phyloP scores from a whole-genome alignment of 2,113 vertebrate species.

The Accipiter virgatus region DNA sequence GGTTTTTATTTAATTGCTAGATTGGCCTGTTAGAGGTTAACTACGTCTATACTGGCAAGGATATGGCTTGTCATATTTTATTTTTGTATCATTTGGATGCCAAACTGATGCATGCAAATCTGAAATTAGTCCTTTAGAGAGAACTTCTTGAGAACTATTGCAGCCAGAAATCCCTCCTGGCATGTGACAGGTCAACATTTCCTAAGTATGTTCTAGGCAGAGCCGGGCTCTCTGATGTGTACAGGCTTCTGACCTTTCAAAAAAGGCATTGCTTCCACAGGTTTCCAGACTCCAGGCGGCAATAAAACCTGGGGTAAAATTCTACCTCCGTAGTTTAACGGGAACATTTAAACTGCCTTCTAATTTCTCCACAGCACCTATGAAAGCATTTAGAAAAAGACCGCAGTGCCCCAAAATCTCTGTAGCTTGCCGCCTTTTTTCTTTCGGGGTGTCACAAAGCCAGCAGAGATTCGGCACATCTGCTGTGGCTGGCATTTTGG shows the following conservation, averaged over 20 bases:
- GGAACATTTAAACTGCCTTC: not conserved
- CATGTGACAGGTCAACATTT: conserved; percentile 1
- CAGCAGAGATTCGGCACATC: not conserved
- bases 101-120: not conserved
- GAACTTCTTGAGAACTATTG: not conserved
- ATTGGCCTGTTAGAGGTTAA: not conserved
- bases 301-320: conserved; percentile 18
- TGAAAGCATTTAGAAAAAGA: not conserved
- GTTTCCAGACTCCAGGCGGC: conserved; percentile 14
- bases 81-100: not conserved
- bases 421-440: rapidly evolving
- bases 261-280: not conserved
- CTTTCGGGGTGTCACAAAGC: not conserved
- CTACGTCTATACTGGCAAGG: not conserved
- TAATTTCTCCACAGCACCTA: not conserved
- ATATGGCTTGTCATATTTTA: not conserved
- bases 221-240: not conserved
- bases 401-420: not conserved
- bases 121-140: not conserved
- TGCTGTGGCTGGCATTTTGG: not conserved
- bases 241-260: not conserved
- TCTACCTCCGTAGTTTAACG: not conserved
- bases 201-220: conserved; percentile 2
- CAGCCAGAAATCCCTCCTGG: not conserved
- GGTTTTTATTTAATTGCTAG: not conserved